phyloP scores from a whole-genome alignment of 2,797 vertebrate genomes.

The Anas bahamensis region DNA sequence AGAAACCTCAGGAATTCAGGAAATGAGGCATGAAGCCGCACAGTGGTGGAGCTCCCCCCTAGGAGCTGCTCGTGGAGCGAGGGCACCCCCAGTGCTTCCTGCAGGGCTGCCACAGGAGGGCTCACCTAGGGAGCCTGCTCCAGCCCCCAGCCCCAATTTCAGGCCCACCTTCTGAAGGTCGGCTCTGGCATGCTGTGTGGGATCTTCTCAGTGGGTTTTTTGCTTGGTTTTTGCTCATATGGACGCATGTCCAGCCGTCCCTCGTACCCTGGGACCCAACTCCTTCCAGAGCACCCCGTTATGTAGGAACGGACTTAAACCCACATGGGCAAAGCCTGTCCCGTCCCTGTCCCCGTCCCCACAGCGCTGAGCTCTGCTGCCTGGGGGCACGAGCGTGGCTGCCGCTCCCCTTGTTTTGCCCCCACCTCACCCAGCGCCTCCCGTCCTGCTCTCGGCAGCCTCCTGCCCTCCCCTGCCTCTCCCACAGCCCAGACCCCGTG shows the following conservation, averaged over 20 bases:
- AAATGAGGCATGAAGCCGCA: neutral
- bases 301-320: neutral
- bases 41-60: neutral
- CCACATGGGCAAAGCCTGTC: neutral
- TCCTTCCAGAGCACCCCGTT: neutral
- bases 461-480: no score
- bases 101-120: neutral
- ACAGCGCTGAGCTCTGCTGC: neutral
- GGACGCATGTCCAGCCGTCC: neutral
- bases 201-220: neutral
- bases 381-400: neutral
- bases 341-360: neutral
- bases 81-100: neutral
- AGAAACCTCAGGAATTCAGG: neutral
- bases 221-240: neutral
- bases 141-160: neutral
- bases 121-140: neutral
- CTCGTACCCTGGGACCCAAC: accelerated
- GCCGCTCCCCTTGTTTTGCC: no score
- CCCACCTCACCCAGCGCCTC: no score
- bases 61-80: neutral
- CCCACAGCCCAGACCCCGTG: no score
- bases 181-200: neutral
- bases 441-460: no score
- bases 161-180: neutral